These are phyloP conservation scores for Megalops cyprinoides DNA, from an alignment of 2,797 vertebrate genomes.

Conservation along the genomic window DNA sequence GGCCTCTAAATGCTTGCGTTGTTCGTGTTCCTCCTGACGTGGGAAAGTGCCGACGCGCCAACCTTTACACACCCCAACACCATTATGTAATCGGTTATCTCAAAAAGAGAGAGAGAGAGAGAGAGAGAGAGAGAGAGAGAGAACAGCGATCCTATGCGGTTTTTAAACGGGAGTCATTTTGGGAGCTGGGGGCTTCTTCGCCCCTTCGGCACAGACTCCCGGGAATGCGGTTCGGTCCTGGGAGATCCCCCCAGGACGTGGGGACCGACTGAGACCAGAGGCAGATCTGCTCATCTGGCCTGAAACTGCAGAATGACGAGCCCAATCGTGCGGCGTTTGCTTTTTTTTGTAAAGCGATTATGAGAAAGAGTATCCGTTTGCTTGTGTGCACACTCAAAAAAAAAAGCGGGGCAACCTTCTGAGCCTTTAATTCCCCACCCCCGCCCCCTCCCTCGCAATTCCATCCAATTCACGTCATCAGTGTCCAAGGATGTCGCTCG, in stretches of 20 bases:
- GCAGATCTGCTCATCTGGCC: no score
- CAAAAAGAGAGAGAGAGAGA: constrained; percentile 14
- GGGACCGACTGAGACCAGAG: no score
- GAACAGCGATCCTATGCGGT: no score
- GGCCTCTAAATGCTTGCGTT: constrained; percentile 46
- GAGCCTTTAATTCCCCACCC: not conserved
- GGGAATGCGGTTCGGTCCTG: no score
- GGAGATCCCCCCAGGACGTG: no score
- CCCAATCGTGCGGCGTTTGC: constrained; percentile 12
- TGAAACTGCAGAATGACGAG: not conserved
- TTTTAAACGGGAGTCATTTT: no score
- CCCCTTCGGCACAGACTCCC: no score
- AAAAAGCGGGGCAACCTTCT: not conserved
- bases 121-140: no score
- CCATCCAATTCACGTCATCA: not conserved
- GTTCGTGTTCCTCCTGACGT: constrained; percentile 13
- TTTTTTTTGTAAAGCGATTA: constrained; percentile 43
- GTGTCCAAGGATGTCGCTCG: not conserved
- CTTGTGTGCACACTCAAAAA: not conserved
- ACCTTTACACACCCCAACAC: not conserved
- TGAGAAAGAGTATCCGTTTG: constrained; percentile 29
- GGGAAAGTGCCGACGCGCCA: not conserved
- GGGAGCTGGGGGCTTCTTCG: no score
- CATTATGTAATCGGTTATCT: not conserved
- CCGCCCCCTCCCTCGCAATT: no score